A percentile compares a stretch with the other conserved stretches of the same genome.
Conservation (phyloP, 1,140 invertebrate species). For the Chironomus tepperi region DNA sequence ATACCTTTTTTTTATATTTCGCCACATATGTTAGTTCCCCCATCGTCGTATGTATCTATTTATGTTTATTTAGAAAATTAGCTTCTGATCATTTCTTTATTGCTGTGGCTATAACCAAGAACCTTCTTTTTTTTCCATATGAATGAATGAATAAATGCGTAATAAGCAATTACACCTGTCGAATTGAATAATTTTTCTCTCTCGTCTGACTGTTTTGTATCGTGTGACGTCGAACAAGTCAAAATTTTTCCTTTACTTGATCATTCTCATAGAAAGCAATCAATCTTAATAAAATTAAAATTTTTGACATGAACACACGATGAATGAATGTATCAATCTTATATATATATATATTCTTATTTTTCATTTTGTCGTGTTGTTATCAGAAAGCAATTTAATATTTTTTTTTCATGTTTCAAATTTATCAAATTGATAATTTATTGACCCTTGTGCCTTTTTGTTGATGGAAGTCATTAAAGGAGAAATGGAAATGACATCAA, state of each 20-base stretch:
- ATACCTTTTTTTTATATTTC: not conserved
- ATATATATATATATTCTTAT: not conserved
- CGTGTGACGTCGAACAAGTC: too few species aligned
- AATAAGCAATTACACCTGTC: constrained; percentile 21
- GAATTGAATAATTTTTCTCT: not conserved
- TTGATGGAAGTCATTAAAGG: too few species aligned
- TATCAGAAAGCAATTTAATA: not conserved
- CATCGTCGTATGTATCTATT: not conserved
- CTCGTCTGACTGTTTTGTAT: not conserved
- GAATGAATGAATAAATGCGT: not conserved
- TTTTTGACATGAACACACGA: not conserved
- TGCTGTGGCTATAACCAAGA: not conserved
- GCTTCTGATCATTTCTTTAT: constrained; percentile 16
- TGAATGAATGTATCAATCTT: not conserved
- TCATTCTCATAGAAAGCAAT: not conserved
- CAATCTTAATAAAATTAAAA: constrained; percentile 10
- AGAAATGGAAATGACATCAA: too few species aligned
- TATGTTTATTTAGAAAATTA: constrained; percentile 18
- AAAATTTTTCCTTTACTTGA: not conserved
- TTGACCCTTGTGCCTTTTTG: not conserved
- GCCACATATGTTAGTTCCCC: not conserved
- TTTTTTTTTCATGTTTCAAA: not conserved
- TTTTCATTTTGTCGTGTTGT: not conserved
- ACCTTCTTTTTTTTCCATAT: not conserved
- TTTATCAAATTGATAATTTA: constrained; percentile 1